These are phyloP conservation scores for Zoanthus solanderi DNA, from an alignment of 92 coral and sea anemone genomes.

Conservation along the genomic window DNA sequence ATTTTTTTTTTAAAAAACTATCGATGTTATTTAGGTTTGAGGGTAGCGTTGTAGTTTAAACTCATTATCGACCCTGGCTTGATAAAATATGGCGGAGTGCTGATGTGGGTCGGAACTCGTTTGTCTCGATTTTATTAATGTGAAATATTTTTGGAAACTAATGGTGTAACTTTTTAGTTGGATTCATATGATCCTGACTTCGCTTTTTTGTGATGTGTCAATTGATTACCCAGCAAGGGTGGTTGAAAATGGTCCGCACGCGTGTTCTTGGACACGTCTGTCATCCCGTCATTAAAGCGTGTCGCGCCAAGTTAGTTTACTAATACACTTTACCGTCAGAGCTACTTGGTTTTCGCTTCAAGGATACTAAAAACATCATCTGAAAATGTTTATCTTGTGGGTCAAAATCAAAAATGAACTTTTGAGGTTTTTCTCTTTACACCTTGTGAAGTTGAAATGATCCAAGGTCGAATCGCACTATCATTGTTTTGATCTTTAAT, in stretches of 20 bases:
- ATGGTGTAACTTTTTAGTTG: conserved; percentile 20
- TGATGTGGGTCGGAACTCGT: not conserved
- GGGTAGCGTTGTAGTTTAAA: not conserved
- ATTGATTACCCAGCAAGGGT: conserved; percentile 17
- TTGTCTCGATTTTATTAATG: not conserved
- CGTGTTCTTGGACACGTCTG: conserved; percentile 12
- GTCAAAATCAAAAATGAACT: conserved; percentile 33
- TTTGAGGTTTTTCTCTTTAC: not conserved
- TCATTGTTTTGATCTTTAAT: not conserved
- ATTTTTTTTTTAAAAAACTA: too few relatives aligned
- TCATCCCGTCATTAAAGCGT: conserved; percentile 33
- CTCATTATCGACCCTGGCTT: not conserved
- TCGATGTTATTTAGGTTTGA: not conserved
- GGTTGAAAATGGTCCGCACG: conserved; percentile 14
- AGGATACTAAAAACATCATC: conserved; percentile 1
- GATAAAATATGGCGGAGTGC: not conserved
- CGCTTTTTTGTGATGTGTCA: not conserved
- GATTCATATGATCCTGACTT: conserved; percentile 3
- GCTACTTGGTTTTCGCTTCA: conserved; percentile 8
- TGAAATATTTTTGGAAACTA: not conserved
- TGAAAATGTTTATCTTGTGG: conserved; percentile 17
- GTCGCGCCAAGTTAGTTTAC: conserved; percentile 19
- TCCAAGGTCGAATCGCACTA: not conserved
- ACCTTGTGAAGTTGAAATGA: conserved; percentile 8
- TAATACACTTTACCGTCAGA: not conserved